Base-by-base conservation (phyloP, 2,888 invertebrate species). In the Microlaimidae sp. region DNA sequence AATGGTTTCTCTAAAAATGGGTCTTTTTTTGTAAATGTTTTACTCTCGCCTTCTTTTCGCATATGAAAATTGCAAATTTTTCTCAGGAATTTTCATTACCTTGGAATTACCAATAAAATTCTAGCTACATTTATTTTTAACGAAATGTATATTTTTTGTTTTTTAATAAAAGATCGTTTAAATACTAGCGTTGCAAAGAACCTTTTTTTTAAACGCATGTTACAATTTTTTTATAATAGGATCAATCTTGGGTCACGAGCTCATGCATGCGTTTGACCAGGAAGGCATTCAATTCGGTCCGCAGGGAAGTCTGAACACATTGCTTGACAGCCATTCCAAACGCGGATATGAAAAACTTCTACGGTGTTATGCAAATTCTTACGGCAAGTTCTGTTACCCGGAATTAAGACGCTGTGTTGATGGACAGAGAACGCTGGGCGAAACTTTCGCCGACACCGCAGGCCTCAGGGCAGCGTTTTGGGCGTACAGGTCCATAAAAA, bases 201-300 rank as follows among this genome's bases (percentile, higher is more conserved):
- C 38, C 10, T n/a, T 38, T 10, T 10, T 13, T 13, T n/a, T 13
- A 38, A 26, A 28, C 21, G 32, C 5, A 28, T 28, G 4, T 28
- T 28, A 4, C 5, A 5, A 5, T 25, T 19, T 19, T 5, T 26
- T 3, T 32, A 49, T 28, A 21, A 21, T 49, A 17, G 49, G 49
- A 26, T 21, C 50, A n/a, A 49, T 49, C 17, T 5, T 49, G 2
- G 50, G 50, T 13, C 50, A 49, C 28, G 50, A 49, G 24, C 38
- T 49, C 19, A 49, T 29, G 29, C 50, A 49, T 21, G 50, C 24
- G 23, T 49, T 49, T 21, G 50, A 49, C 28, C 25, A 49, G 13
- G 19, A 49, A 29, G 50, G 50, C 2, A 40, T 49, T 10, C 32
- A 49, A 4, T 49, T 49, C 24, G 50, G 50, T 28, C 50, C 50